These are phyloP conservation scores for Torymus auratus DNA, from an alignment of 2,888 invertebrate species.

Conservation along the genomic window DNA sequence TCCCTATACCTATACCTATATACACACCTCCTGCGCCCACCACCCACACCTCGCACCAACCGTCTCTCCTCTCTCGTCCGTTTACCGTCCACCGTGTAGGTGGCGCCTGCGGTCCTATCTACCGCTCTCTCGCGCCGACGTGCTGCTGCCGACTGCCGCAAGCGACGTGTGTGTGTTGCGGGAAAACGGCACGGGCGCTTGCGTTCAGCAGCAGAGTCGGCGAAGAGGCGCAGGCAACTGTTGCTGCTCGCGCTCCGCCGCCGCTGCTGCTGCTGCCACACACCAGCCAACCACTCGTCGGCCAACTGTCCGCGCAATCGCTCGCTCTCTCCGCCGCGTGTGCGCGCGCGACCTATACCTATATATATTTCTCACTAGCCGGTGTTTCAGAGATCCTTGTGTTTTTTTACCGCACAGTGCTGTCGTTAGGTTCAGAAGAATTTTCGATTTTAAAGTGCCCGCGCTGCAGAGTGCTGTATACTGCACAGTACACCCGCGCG, in stretches of 20 bases:
- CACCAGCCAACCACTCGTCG: constrained; percentile 32
- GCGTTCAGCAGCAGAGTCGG: background rate
- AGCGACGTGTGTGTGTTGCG: background rate
- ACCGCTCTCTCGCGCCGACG: background rate
- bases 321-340: background rate
- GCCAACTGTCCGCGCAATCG: constrained; percentile 45
- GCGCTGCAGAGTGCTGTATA: no score
- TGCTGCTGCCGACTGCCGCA: background rate
- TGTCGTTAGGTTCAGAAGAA: no score
- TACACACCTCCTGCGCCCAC: no score
- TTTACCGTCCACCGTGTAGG: constrained; percentile 1
- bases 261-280: no score
- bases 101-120: background rate
- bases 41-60: no score
- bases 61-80: no score
- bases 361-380: background rate
- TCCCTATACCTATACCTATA: no score
- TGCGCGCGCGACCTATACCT: background rate
- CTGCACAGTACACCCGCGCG: no score
- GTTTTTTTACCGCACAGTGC: no score
- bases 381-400: no score
- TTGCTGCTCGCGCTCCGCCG: constrained; percentile 39
- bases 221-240: constrained; percentile 55
- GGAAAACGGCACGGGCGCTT: background rate
- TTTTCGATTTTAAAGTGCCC: no score